Percentiles rank a stretch among this genome's conserved stretches.
Conservation (phyloP, 2,888 invertebrate species). For the Hydriomena furcata region DNA sequence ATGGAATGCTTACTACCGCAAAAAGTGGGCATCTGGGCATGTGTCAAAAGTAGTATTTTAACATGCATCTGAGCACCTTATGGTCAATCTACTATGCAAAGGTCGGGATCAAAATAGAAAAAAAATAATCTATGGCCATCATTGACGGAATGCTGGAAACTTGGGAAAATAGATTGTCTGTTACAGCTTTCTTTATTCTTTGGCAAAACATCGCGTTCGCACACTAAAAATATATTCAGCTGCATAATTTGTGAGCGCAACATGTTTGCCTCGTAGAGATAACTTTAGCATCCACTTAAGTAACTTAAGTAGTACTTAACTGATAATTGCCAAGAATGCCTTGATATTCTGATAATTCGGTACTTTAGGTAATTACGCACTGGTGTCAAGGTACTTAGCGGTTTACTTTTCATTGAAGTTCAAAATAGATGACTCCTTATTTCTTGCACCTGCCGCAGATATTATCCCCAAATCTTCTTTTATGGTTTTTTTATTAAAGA, state of each 20-base stretch:
- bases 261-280: constrained; percentile 44
- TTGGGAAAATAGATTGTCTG: constrained; percentile 1
- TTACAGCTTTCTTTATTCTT: constrained; percentile 32
- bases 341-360: constrained; percentile 38
- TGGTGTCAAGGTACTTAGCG: constrained; percentile 30
- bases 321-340: constrained; percentile 38
- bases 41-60: too few species aligned
- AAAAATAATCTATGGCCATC: too few species aligned
- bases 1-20: too few species aligned
- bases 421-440: background rate
- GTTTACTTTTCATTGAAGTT: constrained; percentile 6
- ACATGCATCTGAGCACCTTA: too few species aligned
- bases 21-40: too few species aligned
- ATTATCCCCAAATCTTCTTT: too few species aligned
- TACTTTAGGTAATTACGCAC: constrained; percentile 32
- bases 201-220: constrained; percentile 29
- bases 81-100: too few species aligned
- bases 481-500: too few species aligned
- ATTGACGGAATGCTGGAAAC: too few species aligned
- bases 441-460: too few species aligned
- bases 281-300: constrained; percentile 45
- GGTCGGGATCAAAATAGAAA: too few species aligned
- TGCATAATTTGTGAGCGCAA: constrained; percentile 40
- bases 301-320: constrained; percentile 43
- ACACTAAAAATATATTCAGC: constrained; percentile 33